A percentile compares a stretch with the other conserved stretches of the same genome.
phyloP scores from a whole-genome alignment of 2,888 invertebrate genomes.

The Noctuana brunneofusca region DNA sequence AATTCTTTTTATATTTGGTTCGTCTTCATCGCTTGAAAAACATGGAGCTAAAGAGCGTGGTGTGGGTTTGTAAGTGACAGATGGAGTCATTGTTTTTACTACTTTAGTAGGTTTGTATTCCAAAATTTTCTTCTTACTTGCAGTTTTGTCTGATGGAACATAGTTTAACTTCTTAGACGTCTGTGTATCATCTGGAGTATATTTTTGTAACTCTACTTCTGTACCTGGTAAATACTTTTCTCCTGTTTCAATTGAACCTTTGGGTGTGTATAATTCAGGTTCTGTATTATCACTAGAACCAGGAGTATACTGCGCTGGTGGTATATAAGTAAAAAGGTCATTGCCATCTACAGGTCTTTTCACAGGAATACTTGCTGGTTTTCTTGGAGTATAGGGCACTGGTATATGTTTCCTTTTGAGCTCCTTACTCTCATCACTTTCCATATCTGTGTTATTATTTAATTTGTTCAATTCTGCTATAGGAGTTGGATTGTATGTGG shows the following conservation, averaged over 20 bases:
- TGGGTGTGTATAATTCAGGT: slow-evolving; percentile 71
- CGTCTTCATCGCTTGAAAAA: slow-evolving; percentile 80
- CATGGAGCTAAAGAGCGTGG: slow-evolving; percentile 71
- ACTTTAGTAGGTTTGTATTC: slow-evolving; percentile 75
- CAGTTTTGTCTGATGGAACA: slow-evolving; percentile 71
- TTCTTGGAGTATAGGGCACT: slow-evolving; percentile 78
- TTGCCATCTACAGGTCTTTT: slow-evolving; percentile 65
- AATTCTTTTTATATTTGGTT: slow-evolving; percentile 65
- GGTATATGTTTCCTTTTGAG: slow-evolving; percentile 75
- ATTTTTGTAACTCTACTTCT: slow-evolving; percentile 65
- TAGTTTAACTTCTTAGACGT: slow-evolving; percentile 61
- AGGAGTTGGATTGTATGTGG: slow-evolving; percentile 85
- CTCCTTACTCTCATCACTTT: slow-evolving; percentile 59
- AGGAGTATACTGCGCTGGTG: slow-evolving; percentile 70
- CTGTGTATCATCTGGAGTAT: slow-evolving; percentile 60
- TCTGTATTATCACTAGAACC: slow-evolving; percentile 61
- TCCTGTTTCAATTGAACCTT: slow-evolving; percentile 61
- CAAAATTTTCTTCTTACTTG: slow-evolving; percentile 66
- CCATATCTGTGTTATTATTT: slow-evolving; percentile 57
- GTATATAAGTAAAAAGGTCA: slow-evolving; percentile 71
- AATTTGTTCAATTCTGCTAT: slow-evolving; percentile 83
- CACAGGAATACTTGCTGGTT: slow-evolving; percentile 65
- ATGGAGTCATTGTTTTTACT: slow-evolving; percentile 52
- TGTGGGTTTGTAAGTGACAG: slow-evolving; percentile 74
- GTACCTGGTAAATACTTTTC: slow-evolving; percentile 72